Evolutionary conservation across 2,113 vertebrate genomes (phyloP), one percentile per base, ranked within the genome.

Genomic region (Oreotrochilus melanogaster): DNA sequence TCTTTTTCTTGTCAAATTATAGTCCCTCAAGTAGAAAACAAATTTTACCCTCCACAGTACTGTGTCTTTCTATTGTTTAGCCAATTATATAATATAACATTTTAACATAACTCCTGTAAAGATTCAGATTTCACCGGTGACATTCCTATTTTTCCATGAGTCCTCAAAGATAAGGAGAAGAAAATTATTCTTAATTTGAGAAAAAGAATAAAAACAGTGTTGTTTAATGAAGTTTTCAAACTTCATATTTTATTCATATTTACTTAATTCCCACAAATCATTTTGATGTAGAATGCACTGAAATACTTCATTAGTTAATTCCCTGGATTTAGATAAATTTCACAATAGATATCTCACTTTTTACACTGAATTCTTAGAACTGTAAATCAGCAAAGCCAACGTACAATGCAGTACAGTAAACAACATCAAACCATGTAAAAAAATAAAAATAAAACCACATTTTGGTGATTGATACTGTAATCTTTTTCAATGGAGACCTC

Each of bases 401-500:
- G 78, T 12, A 67, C 47, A 84, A n/a, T 74, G 18, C 37, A 71
- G 14, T 75, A 65, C 24, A 65, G 51, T 75, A 89, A 71, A 86
- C 28, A 94, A 88, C 14, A 90, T 81, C 54, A 83, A 92, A 94
- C 10, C 17, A 74, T 85, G 85, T 56, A 48, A 18, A 43, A 42
- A 22, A 11, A 62, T 45, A 65, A 51, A 33, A 70, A 25, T 4
- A n/a, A 57, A 18, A 8, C 28, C 56, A 18, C 35, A 69, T 92
- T 81, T 18, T 90, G 48, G 50, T 95, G 75, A 93, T 60, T 95
- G 75, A 93, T 95, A 80, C 43, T 48, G 69, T 64, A 86, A 82
- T 86, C 39, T 91, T 93, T 84, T 95, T 84, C 60, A 71, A 86
- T 19, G 60, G 30, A 87, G 6, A 24, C 83, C 69, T 90, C 33